phyloP scores from a whole-genome alignment of 2,113 vertebrate species.

The Varanus komodoensis region DNA sequence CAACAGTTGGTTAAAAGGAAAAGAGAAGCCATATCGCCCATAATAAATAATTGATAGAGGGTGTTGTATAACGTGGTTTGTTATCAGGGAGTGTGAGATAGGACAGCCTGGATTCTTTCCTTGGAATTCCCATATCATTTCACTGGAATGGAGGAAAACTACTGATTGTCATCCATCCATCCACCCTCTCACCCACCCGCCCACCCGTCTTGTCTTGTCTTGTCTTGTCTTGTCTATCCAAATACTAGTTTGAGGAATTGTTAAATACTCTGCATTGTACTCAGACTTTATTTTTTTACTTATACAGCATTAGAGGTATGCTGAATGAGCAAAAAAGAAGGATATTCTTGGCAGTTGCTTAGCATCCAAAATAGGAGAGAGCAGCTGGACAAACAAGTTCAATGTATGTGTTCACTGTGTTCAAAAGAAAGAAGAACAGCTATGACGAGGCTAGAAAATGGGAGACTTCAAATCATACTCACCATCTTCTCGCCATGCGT shows the following conservation, averaged over 20 bases:
- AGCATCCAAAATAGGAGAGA: conserved; percentile 21
- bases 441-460: not conserved
- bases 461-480: not conserved
- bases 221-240: too few relatives aligned
- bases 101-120: not conserved
- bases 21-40: not conserved
- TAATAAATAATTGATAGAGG: conserved; percentile 1
- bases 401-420: not conserved
- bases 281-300: not conserved
- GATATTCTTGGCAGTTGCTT: conserved; percentile 36
- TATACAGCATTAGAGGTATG: conserved; percentile 22
- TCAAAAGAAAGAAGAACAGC: not conserved
- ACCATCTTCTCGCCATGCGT: not conserved
- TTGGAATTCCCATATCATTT: not conserved
- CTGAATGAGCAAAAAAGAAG: conserved; percentile 20
- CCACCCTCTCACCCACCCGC: too few relatives aligned
- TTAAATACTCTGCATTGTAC: not conserved
- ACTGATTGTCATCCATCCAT: not conserved
- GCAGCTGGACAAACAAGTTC: conserved; percentile 26
- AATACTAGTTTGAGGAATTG: not conserved
- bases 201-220: too few relatives aligned
- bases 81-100: not conserved
- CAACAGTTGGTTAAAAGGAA: not conserved
- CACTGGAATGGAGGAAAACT: not conserved
- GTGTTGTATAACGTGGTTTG: not conserved